Percentiles rank a stretch among this genome's conserved stretches.
Conservation (phyloP, 2,113 vertebrate species). For the Microcebus murinus region DNA sequence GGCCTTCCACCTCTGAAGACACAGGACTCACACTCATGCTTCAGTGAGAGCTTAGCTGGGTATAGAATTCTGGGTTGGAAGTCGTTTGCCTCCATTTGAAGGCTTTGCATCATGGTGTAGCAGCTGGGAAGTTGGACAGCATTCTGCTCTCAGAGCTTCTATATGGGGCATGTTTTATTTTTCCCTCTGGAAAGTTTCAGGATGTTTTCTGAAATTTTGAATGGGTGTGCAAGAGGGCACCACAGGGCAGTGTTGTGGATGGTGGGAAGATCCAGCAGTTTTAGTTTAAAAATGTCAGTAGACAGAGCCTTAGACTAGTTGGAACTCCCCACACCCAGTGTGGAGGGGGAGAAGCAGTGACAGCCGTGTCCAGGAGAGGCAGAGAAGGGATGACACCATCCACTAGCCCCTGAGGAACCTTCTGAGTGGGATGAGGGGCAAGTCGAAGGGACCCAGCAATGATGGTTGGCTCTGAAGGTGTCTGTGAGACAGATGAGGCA, state of each 20-base stretch:
- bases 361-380: not conserved
- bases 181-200: not conserved
- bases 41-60: not conserved
- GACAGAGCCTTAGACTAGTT: not conserved
- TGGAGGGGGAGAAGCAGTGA: not conserved
- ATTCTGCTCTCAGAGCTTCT: slow-evolving; percentile 9
- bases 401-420: not conserved
- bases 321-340: not conserved
- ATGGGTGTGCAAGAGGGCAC: not conserved
- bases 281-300: not conserved
- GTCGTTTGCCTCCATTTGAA: not conserved
- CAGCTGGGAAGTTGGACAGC: not conserved
- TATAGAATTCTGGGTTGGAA: not conserved
- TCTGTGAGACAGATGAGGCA: not conserved
- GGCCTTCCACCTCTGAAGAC: not conserved
- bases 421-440: too few species aligned
- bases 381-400: not conserved
- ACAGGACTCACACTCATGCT: not conserved
- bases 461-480: not conserved
- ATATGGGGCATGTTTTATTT: not conserved
- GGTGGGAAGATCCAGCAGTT: not conserved
- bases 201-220: not conserved
- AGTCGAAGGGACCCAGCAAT: too few species aligned
- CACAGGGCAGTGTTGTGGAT: not conserved
- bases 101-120: not conserved